Conservation (phyloP, 2,888 invertebrate species). For the Monochamus alternatus region DNA sequence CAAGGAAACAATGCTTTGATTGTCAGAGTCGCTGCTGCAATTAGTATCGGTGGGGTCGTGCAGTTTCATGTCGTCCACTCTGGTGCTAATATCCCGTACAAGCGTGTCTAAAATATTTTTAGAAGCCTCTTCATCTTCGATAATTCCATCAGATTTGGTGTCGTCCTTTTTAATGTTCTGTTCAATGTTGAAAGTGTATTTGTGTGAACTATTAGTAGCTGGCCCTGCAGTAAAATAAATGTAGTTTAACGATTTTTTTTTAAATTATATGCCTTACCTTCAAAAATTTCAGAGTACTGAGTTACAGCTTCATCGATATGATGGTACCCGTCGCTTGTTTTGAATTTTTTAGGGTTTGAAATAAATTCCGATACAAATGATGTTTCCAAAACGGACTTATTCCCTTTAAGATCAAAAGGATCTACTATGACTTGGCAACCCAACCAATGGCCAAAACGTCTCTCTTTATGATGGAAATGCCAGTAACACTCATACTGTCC, state of each 20-base stretch:
- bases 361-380: constrained; percentile 33
- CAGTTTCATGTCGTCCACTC: constrained; percentile 46
- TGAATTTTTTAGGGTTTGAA: constrained; percentile 22
- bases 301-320: constrained; percentile 16
- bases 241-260: background rate
- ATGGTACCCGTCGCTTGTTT: constrained; percentile 13
- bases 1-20: constrained; percentile 64
- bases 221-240: background rate
- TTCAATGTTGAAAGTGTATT: constrained; percentile 29
- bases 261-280: constrained; percentile 25
- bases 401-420: constrained; percentile 53
- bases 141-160: constrained; percentile 8
- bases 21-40: constrained; percentile 65
- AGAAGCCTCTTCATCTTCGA: constrained; percentile 15
- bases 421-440: constrained; percentile 68
- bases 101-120: constrained; percentile 34
- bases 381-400: constrained; percentile 55
- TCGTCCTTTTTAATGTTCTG: background rate
- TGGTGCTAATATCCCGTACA: constrained; percentile 40
- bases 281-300: constrained; percentile 33
- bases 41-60: constrained; percentile 51
- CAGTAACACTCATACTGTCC: constrained; percentile 71
- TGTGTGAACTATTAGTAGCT: background rate
- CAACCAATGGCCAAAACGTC: constrained; percentile 70
- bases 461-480: constrained; percentile 69